A percentile compares a stretch with the other conserved stretches of the same genome.
Conservation (phyloP, 2,113 vertebrate species). For the Phrynosoma platyrhinos region DNA sequence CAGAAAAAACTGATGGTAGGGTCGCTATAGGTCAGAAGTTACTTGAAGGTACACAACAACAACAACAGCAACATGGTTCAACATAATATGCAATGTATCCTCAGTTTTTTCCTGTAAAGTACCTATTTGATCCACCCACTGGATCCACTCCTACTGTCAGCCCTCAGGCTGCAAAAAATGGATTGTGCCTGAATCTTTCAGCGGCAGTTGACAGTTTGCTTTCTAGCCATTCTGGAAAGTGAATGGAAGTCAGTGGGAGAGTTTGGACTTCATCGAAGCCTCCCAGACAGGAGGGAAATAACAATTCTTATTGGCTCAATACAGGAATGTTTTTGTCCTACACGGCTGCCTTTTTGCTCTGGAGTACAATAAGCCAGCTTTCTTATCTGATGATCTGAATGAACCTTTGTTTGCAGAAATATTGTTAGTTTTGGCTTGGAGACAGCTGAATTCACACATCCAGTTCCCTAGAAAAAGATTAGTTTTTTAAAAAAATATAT, state of each 20-base stretch:
- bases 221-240: neutral
- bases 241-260: slow-evolving; percentile 26
- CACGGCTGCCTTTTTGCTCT: slow-evolving; percentile 39
- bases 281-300: slow-evolving; percentile 14
- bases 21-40: too few relatives aligned
- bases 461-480: slow-evolving; percentile 55
- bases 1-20: too few relatives aligned
- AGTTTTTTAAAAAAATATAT: neutral
- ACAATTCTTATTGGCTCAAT: neutral
- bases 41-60: too few relatives aligned
- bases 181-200: slow-evolving; percentile 33
- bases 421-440: slow-evolving; percentile 79
- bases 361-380: slow-evolving; percentile 45
- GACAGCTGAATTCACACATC: slow-evolving; percentile 64
- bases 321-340: slow-evolving; percentile 48
- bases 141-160: too few relatives aligned
- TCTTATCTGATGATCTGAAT: slow-evolving; percentile 68
- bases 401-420: slow-evolving; percentile 74
- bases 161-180: too few relatives aligned
- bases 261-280: neutral
- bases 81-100: too few relatives aligned
- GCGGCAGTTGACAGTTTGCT: slow-evolving; percentile 21
- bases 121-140: neutral
- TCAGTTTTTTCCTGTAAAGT: too few relatives aligned
- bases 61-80: too few relatives aligned